These are phyloP conservation scores for Loriculus beryllinus DNA, from an alignment of 2,797 vertebrate genomes.

Conservation along the genomic window DNA sequence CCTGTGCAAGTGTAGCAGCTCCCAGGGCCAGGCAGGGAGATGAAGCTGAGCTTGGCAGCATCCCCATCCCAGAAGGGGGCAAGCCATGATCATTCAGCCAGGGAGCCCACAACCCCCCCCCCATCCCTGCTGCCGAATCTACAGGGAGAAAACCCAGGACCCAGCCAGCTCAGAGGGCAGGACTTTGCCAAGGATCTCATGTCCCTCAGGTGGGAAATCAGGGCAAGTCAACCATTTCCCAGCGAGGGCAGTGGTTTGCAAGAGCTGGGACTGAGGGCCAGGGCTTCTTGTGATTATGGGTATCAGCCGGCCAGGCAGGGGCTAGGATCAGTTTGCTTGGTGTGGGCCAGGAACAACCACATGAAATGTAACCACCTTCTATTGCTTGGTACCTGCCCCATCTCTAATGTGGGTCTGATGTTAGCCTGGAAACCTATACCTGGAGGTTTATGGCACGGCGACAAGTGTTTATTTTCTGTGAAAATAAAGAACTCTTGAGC, in stretches of 20 bases:
- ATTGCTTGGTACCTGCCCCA: neutral
- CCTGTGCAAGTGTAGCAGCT: neutral
- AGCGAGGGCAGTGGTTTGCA: neutral
- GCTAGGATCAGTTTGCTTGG: accelerated
- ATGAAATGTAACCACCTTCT: neutral
- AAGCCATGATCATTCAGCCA: neutral
- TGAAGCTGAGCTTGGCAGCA: neutral
- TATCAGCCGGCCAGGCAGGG: neutral
- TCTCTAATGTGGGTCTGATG: neutral
- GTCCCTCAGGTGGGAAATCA: neutral
- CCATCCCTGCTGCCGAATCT: neutral
- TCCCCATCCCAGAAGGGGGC: neutral
- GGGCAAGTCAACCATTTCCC: neutral
- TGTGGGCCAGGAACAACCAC: neutral
- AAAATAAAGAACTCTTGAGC: constrained; percentile 21
- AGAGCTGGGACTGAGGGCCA: neutral
- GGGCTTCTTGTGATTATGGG: neutral
- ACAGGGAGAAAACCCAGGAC: neutral
- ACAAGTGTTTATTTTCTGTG: constrained; percentile 61
- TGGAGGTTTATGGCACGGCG: neutral
- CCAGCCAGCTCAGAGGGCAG: accelerated
- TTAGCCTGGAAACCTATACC: neutral
- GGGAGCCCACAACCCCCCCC: neutral
- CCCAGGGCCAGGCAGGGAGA: neutral
- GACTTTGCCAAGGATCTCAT: neutral